These are phyloP conservation scores for Kuschelorhynchus macadamiae DNA, from an alignment of 2,888 invertebrate species.

Conservation along the genomic window DNA sequence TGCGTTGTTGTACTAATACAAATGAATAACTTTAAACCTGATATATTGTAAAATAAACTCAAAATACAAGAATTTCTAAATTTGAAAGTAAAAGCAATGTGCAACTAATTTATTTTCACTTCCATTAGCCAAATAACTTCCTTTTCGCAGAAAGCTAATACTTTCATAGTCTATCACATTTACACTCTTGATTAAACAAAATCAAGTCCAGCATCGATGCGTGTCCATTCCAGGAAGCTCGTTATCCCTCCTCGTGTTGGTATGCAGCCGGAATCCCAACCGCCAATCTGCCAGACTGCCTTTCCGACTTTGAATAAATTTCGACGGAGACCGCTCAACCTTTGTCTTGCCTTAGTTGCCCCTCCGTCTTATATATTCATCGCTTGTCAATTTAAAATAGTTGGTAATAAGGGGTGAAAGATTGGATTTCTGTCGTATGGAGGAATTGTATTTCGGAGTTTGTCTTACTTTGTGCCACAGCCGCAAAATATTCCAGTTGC, in stretches of 20 bases:
- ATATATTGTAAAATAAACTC: too few relatives aligned
- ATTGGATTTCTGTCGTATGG: too few relatives aligned
- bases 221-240: slow-evolving; percentile 44
- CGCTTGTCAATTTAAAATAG: slow-evolving; percentile 43
- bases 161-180: slow-evolving; percentile 1
- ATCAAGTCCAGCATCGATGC: slow-evolving; percentile 39
- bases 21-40: too few relatives aligned
- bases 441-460: too few relatives aligned
- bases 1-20: too few relatives aligned
- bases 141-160: neutral
- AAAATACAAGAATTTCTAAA: too few relatives aligned
- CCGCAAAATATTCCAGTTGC: too few relatives aligned
- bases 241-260: slow-evolving; percentile 40
- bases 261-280: slow-evolving; percentile 44
- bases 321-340: slow-evolving; percentile 35
- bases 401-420: slow-evolving; percentile 7
- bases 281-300: slow-evolving; percentile 47
- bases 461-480: too few relatives aligned
- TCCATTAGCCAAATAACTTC: too few relatives aligned
- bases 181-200: slow-evolving; percentile 35
- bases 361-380: slow-evolving; percentile 45
- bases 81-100: too few relatives aligned
- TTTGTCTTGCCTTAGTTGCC: slow-evolving; percentile 38
- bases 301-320: slow-evolving; percentile 48
- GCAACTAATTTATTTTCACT: too few relatives aligned